Evolutionary conservation across 2,888 invertebrate species (phyloP), one percentile per base, ranked within the genome.

Genomic region (Polymixis lichenea): DNA sequence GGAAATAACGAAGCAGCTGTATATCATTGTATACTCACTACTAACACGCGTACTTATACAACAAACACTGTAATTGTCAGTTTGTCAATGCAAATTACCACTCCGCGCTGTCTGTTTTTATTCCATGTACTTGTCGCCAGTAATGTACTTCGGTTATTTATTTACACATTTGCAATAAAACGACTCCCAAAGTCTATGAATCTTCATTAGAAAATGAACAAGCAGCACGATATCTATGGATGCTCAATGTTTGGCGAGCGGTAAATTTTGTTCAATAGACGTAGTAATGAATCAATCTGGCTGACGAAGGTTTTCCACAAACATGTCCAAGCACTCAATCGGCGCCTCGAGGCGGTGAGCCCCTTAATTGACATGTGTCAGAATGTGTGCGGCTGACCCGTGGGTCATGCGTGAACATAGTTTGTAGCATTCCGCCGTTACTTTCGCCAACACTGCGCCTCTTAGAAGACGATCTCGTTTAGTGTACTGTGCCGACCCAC

Each of bases 331-430:
- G 95, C 94, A 92, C 95, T 96, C 95, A 95, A 96, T 95, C 94
- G 92, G 92, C 93, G 93, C 92, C 94, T 92, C 88, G 92, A 93
- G 92, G 94, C 93, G 91, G 92, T 91, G 93, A 94, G 93, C 92
- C 91, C 92, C 94, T 95, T 96, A 96, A 96, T 96, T 96, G 96
- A 96, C 96, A 96, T 95, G 93, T 96, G 96, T 96, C 96, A 96
- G 95, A 95, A 94, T 95, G 93, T 95, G 94, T 93, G 92, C 95
- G 90, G 92, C 91, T 95, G 96, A 96, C 96, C 96, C 88, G 86
- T 74, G 86, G 96, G 96, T 96, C 96, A 95, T 92, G 94, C 94
- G 95, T 95, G 95, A 95, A 95, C 93, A 93, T 92, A 93, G 91
- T 94, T 92, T 93, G 93, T 94, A 90, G 91, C 93, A 94, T 94